These are phyloP conservation scores for Desmophyllum pertusum DNA, from an alignment of 92 coral and sea anemone species.

Conservation along the genomic window DNA sequence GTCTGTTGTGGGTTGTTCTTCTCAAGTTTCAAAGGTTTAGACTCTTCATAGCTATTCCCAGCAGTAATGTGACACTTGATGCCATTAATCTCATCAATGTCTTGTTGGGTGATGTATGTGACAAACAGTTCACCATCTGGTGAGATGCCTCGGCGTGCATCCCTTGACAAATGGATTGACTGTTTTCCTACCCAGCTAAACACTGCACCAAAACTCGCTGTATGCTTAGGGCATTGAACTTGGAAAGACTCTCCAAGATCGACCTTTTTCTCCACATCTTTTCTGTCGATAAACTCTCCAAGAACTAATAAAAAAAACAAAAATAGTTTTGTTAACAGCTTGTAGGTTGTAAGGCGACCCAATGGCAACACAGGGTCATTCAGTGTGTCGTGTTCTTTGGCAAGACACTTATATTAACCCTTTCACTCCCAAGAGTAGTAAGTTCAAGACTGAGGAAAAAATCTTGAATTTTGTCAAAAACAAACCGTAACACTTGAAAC, in stretches of 20 bases:
- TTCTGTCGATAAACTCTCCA: slow-evolving; percentile 5
- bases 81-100: slow-evolving; percentile 13
- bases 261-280: background rate
- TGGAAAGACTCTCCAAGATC: slow-evolving; percentile 30
- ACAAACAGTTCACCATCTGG: slow-evolving; percentile 10
- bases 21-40: slow-evolving; percentile 21
- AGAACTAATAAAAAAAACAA: background rate
- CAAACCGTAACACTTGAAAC: no score
- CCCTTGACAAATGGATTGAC: background rate
- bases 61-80: slow-evolving; percentile 18
- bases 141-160: slow-evolving; percentile 19
- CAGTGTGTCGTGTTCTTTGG: no score
- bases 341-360: no score
- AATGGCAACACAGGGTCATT: no score
- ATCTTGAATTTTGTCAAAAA: no score
- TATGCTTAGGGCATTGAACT: slow-evolving; percentile 24
- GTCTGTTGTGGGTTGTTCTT: slow-evolving; percentile 1
- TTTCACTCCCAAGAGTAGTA: no score
- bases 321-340: background rate
- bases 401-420: no score
- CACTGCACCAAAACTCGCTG: background rate
- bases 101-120: slow-evolving; percentile 4
- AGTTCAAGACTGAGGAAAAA: no score
- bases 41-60: background rate
- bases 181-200: slow-evolving; percentile 7